Conservation (phyloP, 2,797 vertebrate species). For the Morus bassanus region DNA sequence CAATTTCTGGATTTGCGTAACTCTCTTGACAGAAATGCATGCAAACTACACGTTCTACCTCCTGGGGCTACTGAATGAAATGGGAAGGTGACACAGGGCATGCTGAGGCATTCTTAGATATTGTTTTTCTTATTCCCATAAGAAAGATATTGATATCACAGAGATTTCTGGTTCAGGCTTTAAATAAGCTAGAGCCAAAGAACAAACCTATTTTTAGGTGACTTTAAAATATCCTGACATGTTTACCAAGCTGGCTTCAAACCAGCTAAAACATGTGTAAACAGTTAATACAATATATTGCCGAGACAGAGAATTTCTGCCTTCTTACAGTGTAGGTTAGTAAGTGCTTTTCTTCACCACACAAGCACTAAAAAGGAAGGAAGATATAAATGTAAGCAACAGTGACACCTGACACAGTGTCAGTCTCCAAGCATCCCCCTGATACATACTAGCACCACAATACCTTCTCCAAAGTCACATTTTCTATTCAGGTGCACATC, state of each 20-base stretch:
- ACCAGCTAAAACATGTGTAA: conserved; percentile 13
- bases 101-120: not conserved
- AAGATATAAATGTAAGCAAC: not conserved
- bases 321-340: not conserved
- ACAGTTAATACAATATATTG: conserved; percentile 22
- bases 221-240: conserved; percentile 3
- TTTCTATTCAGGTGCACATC: not conserved
- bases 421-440: not conserved
- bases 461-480: not conserved
- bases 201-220: conserved; percentile 1
- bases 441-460: not conserved
- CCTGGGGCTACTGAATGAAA: not conserved
- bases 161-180: not conserved
- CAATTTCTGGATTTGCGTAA: not conserved
- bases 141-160: not conserved
- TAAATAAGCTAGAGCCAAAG: not conserved
- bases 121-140: not conserved
- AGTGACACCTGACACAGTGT: not conserved
- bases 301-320: not conserved
- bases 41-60: fast-evolving
- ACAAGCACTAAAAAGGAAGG: not conserved
- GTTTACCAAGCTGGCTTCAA: conserved; percentile 28
- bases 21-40: not conserved
- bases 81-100: not conserved
- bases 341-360: conserved; percentile 11